Conservation (phyloP, 2,113 vertebrate species). For the Gallinago media region DNA sequence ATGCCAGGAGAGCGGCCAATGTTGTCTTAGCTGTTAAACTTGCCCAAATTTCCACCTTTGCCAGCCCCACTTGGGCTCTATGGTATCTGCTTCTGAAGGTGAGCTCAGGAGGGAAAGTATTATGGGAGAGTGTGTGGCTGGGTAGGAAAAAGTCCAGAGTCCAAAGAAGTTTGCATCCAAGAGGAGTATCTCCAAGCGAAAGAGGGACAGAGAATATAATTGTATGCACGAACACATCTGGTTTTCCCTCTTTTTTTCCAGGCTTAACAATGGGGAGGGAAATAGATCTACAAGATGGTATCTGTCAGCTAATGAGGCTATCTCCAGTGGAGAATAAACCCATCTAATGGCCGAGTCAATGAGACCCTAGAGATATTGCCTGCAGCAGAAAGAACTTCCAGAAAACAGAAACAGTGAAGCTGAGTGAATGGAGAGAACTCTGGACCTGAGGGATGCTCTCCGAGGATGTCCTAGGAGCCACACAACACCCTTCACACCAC, state of each 20-base stretch:
- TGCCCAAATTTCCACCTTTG: neutral
- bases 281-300: neutral
- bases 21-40: neutral
- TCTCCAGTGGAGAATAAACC: neutral
- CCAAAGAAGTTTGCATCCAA: neutral
- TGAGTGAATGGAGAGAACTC: neutral
- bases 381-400: neutral
- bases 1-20: slow-evolving; percentile 3
- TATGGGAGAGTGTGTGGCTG: neutral
- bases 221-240: neutral
- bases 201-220: neutral
- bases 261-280: neutral
- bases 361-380: neutral
- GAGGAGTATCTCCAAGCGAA: neutral
- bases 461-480: neutral
- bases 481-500: neutral
- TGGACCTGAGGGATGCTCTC: neutral
- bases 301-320: neutral
- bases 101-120: neutral
- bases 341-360: fast-evolving
- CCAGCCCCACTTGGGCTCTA: too few species aligned
- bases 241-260: neutral
- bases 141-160: neutral
- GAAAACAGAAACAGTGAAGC: neutral
- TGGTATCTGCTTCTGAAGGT: neutral